Base-by-base conservation (phyloP, 2,797 vertebrate species). In the Echeneis naucrates region DNA sequence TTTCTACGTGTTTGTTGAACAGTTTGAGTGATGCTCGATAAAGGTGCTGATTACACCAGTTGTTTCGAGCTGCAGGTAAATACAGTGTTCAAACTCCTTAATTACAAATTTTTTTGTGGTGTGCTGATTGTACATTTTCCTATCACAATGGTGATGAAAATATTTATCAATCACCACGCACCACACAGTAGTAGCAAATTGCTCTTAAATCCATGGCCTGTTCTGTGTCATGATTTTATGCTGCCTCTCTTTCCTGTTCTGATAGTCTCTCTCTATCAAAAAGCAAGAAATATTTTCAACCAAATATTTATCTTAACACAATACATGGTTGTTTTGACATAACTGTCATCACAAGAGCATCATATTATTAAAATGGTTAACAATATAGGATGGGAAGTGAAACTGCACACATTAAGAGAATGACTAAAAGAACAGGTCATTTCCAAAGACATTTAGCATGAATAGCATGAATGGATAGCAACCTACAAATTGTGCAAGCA, bases 371-470 rank as follows among this genome's bases (percentile, higher is more conserved):
- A 35, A 35, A 9, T 35, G 33, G 8, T 56, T 21, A 30, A 51
- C 62, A 19, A 17, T 3, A n/a, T 38, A 42, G 60, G 12, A 33
- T 26, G 48, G 24, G 60, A 62, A 61, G 65, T 47, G 4, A 30
- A 62, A 30, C 35, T 47, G 8, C 37, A 44, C 16, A 23, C 33
- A 65, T 1, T 52, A 50, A 48, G 2, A 59, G 7, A 26, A 52
- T 37, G 38, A 14, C 40, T 35, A 16, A 11, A 24, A 7, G 23
- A 16, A 13, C 2, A 69, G 19, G 4, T 62, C 52, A 24, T 60
- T 72, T 57, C 24, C 24, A 44, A 57, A 35, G 35, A 40, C 27
- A 30, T 27, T 55, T 30, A 56, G 21, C 37, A 26, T n/a, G n/a
- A n/a, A n/a, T n/a, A 27, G 48, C 16, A 16, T 61, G 24, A 37